These are phyloP conservation scores for Tachina lurida DNA, from an alignment of 2,888 invertebrate genomes.

Conservation along the genomic window DNA sequence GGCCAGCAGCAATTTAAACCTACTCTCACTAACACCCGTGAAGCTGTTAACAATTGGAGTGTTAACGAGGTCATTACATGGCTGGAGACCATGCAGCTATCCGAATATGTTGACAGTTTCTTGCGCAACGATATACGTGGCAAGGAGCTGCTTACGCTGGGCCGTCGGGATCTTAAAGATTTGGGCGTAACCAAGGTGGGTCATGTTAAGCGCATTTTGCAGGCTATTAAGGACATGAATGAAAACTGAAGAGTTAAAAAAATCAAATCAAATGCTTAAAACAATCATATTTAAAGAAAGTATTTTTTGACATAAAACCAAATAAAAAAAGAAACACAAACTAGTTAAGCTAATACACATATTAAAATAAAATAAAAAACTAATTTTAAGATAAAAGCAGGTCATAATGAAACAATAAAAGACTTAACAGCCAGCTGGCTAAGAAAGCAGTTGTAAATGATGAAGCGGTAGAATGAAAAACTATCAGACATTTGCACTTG, in stretches of 20 bases:
- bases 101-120: constrained; percentile 96
- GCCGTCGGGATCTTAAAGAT: constrained; percentile 93
- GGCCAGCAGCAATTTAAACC: constrained; percentile 78
- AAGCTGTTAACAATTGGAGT: constrained; percentile 89
- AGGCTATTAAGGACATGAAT: constrained; percentile 92
- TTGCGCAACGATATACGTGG: constrained; percentile 96
- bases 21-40: constrained; percentile 81
- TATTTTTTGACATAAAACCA: constrained; percentile 28
- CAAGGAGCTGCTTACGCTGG: constrained; percentile 92
- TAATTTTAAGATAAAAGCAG: constrained; percentile 35
- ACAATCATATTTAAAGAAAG: constrained; percentile 70
- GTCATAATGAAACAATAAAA: constrained; percentile 38
- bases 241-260: constrained; percentile 76
- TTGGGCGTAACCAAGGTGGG: constrained; percentile 97
- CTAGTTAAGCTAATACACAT: constrained; percentile 14
- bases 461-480: background rate
- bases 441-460: background rate
- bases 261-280: constrained; percentile 66
- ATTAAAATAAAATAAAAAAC: constrained; percentile 2
- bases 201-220: constrained; percentile 96
- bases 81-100: constrained; percentile 94
- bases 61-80: constrained; percentile 94
- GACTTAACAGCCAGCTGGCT: constrained; percentile 37
- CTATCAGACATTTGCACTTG: background rate
- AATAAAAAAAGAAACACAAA: background rate